Conservation (phyloP, 23 tunicate genomes). For the Corella eumyota region DNA sequence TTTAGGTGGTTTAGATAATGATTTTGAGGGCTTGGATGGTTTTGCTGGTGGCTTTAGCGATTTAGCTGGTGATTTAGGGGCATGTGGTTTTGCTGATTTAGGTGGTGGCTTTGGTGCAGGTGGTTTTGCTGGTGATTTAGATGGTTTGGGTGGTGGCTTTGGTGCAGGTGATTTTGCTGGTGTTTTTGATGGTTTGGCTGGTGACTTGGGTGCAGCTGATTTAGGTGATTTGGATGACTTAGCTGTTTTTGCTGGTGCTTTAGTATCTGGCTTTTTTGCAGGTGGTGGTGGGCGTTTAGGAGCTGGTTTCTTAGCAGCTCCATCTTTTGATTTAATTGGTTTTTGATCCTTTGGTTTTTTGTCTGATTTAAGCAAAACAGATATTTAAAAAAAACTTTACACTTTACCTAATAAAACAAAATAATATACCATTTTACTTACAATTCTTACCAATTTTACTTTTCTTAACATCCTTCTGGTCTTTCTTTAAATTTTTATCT, state of each 20-base stretch:
- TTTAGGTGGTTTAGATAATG: no score
- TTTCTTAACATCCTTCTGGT: background rate
- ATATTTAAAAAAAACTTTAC: no score
- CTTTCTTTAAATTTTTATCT: conserved; percentile 1
- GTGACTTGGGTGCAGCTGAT: conserved; percentile 3
- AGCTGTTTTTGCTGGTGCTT: background rate
- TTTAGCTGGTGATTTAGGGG: no score
- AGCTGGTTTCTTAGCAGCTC: background rate
- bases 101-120: no score
- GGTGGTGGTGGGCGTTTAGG: background rate
- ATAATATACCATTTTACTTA: background rate
- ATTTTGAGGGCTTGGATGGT: no score
- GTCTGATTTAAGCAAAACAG: background rate
- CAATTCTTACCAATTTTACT: background rate
- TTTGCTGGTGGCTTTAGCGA: no score
- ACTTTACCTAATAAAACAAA: no score
- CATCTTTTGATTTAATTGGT: background rate
- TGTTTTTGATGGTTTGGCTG: background rate
- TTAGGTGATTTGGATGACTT: background rate
- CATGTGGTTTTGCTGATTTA: no score
- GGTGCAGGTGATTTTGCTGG: background rate
- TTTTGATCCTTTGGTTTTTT: background rate
- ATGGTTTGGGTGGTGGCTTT: background rate
- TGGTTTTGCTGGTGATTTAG: no score
- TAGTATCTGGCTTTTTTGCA: no score